Base-by-base conservation (phyloP, 1,140 invertebrate species). In the Tetragnatha versicolor region DNA sequence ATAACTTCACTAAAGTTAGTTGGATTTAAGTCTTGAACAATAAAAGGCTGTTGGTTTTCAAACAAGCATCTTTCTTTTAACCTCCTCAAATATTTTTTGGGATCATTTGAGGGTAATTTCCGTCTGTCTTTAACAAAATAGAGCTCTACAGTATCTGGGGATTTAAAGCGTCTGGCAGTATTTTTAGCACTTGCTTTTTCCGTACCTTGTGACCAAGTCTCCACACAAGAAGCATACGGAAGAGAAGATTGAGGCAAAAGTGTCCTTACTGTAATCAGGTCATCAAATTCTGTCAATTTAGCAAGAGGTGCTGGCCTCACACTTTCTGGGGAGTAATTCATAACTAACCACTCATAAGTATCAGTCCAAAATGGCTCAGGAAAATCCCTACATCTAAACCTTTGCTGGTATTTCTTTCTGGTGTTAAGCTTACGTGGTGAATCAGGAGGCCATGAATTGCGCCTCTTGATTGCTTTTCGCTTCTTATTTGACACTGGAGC, bases 391-490 rank as follows among this genome's bases (percentile, higher is more conserved):
- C 25, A 17, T 27, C 35, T 79, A 10, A 79, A 45, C 25, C 35
- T 35, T 33, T 76, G 39, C 14, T 79, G 63, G 47, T 79, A 69
- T 17, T 79, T 79, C 25, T 55, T 68, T 25, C 55, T 55, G 7
- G 20, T 33, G 47, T 55, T 68, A 10, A 68, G 33, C 35, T 79
- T 68, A 7, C 29, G 37, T 27, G 63, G 76, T 10, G 76, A 68
- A 79, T 58, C 76, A 25, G 65, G 10, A 17, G 76, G 76, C 76
- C 76, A 79, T 33, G 76, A 68, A n/a, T 69, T 69, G 17, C 76
- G 33, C 29, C 76, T 69, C 5, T 22, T 35, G 22, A 69, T 20
- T 25, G 49, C 27, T 60, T 60, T 79, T 37, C 35, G 55, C n/a
- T 47, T 55, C n/a, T 45, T 45, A 25, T 12, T 10, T 14, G 65